Base-by-base conservation (phyloP, 1,140 invertebrate genomes). In the Physella acuta region DNA sequence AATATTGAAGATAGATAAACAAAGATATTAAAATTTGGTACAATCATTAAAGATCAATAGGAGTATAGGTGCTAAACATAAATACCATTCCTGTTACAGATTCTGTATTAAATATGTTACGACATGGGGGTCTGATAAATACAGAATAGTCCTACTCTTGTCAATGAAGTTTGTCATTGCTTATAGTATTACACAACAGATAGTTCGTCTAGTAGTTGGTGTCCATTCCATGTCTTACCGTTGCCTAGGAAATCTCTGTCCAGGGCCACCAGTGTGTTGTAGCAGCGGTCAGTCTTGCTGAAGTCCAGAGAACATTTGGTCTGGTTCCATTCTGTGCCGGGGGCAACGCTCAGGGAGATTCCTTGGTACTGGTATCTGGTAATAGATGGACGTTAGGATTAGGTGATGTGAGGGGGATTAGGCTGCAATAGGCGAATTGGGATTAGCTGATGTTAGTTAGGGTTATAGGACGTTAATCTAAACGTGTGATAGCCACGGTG, bases 281-380 rank as follows among this genome's bases (percentile, higher is more conserved):
- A 44, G 20, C 26, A 60, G 3, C 11, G 11, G 33, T 30, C 31
- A 11, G 20, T 34, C 8, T 4, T 60, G 3, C 11, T 24, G 58
- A 11, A 60, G 58, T 14, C 58, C 58, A 60, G 11, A 20, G 16
- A 20, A 30, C 58, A 60, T 28, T 20, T 34, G 26, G 8, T 60
- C 58, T 60, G 58, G 33, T 34, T 60, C 58, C 58, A 60, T 3
- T 30, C 14, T 11, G 58, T 60, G 8, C 58, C 58, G 8, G 26
- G 26, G 14, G 58, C 20, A 11, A 34, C 58, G 31, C 34, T 34
- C 8, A 60, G 14, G 14, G 58, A 20, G 3, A 8, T 26, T 30
- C 26, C 26, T 14, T 17, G 20, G 58, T 30, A 60, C 26, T 26
- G 26, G 58, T 11, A 44, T 20, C 39, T 44, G 8, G 39, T 20